Evolutionary conservation across 1,140 invertebrate genomes (phyloP).

Genomic region (Penaeus chinensis): DNA sequence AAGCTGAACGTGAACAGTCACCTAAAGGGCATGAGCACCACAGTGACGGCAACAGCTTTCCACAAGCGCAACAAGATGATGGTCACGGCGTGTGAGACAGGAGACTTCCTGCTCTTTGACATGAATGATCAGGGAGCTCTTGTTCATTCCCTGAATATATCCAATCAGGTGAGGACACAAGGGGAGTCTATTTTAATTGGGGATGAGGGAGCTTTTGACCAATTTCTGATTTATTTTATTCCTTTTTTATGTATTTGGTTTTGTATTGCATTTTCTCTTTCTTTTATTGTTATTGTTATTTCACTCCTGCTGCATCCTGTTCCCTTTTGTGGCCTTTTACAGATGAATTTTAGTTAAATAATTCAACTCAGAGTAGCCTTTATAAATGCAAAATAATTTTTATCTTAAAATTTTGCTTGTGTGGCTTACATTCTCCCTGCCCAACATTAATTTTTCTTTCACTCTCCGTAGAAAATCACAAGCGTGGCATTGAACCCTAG

Average conservation of each 20-base stretch:
- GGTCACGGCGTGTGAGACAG: slow-evolving; percentile 53
- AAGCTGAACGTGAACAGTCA: slow-evolving; percentile 4
- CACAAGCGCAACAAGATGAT: slow-evolving; percentile 45
- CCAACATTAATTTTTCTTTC: slow-evolving; percentile 69
- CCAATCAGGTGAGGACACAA: slow-evolving; percentile 43
- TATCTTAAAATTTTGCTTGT: too few relatives aligned
- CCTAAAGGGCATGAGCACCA: neutral
- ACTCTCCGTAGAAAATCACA: slow-evolving; percentile 84
- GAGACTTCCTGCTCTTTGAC: slow-evolving; percentile 60
- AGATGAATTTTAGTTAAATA: too few relatives aligned
- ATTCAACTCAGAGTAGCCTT: too few relatives aligned
- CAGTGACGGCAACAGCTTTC: slow-evolving; percentile 52
- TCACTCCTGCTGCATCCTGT: too few relatives aligned
- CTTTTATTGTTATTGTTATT: too few relatives aligned
- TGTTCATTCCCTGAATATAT: slow-evolving; percentile 57
- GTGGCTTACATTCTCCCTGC: slow-evolving; percentile 24
- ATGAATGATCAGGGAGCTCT: slow-evolving; percentile 53
- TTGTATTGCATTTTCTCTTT: too few relatives aligned
- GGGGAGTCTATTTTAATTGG: too few relatives aligned
- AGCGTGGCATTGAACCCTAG: slow-evolving; percentile 84
- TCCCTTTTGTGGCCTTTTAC: too few relatives aligned
- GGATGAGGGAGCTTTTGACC: too few relatives aligned
- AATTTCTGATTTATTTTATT: too few relatives aligned
- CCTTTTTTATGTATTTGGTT: too few relatives aligned
- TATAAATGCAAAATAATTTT: too few relatives aligned